Evolutionary conservation across 2,797 vertebrate genomes (phyloP).

Genomic region (Ibycter americanus): DNA sequence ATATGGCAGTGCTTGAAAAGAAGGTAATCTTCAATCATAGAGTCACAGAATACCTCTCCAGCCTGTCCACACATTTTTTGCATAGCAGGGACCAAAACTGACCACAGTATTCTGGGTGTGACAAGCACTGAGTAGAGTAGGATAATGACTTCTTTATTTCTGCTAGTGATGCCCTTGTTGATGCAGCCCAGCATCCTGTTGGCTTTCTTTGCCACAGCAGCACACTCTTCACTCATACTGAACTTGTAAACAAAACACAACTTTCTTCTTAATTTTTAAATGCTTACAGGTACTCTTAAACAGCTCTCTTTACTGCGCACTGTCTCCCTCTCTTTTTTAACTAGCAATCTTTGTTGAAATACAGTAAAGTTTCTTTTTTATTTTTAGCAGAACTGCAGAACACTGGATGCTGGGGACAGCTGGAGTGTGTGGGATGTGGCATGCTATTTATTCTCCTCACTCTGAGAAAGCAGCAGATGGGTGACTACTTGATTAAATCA

Average conservation of each 20-base stretch:
- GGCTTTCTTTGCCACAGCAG: not conserved
- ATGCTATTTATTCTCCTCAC: constrained; percentile 77
- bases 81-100: not conserved
- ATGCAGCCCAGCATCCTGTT: not conserved
- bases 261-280: not conserved
- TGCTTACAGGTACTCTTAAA: not conserved
- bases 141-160: not conserved
- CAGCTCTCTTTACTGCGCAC: not conserved
- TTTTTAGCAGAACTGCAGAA: constrained; percentile 73
- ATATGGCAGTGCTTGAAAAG: not conserved
- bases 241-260: not conserved
- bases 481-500: constrained; percentile 71
- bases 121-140: not conserved
- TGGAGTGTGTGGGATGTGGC: constrained; percentile 78
- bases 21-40: not conserved
- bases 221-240: not conserved
- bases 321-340: not conserved
- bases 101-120: not conserved
- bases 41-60: not conserved
- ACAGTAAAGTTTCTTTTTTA: constrained; percentile 69
- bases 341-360: constrained; percentile 43
- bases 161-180: not conserved
- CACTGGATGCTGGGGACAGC: constrained; percentile 79
- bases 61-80: not conserved
- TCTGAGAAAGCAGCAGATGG: constrained; percentile 76